phyloP scores from a whole-genome alignment of 2,113 vertebrate species.

The Nymphicus hollandicus region DNA sequence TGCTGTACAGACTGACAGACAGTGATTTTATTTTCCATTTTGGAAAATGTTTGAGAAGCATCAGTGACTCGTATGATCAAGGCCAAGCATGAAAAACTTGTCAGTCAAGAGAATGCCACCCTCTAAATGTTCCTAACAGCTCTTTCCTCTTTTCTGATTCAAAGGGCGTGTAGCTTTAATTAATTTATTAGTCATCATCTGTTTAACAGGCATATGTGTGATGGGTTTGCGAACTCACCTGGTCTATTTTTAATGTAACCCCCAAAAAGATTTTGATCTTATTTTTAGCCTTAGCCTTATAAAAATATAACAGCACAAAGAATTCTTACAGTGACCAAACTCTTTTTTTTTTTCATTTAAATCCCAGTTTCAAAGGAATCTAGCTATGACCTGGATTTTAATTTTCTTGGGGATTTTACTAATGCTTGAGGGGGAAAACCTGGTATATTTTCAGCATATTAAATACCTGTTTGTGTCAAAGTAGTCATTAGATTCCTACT shows the following conservation, averaged over 20 bases:
- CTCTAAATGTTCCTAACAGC: slow-evolving; percentile 45
- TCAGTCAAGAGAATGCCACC: slow-evolving; percentile 1
- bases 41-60: neutral
- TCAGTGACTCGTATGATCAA: neutral
- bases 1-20: neutral
- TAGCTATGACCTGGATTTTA: slow-evolving; percentile 42
- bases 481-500: slow-evolving; percentile 21
- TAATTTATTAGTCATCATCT: slow-evolving; percentile 60
- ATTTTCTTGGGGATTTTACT: slow-evolving; percentile 60
- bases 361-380: slow-evolving; percentile 54
- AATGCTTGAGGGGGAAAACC: slow-evolving; percentile 46
- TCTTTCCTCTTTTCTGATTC: slow-evolving; percentile 45
- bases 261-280: slow-evolving; percentile 28
- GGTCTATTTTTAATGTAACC: neutral
- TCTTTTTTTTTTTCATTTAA: neutral
- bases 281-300: slow-evolving; percentile 60
- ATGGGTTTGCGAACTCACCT: slow-evolving; percentile 23
- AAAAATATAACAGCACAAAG: slow-evolving; percentile 60
- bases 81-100: slow-evolving; percentile 71
- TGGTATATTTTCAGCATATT: slow-evolving; percentile 58
- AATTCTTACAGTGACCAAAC: slow-evolving; percentile 34
- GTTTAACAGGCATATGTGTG: slow-evolving; percentile 33
- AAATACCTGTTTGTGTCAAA: slow-evolving; percentile 53
- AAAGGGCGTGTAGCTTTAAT: slow-evolving; percentile 37
- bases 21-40: neutral